Percentiles rank a stretch among this genome's conserved stretches.
These are phyloP conservation scores for Cephus pulcher DNA, from an alignment of 2,888 invertebrate species.

Conservation along the genomic window DNA sequence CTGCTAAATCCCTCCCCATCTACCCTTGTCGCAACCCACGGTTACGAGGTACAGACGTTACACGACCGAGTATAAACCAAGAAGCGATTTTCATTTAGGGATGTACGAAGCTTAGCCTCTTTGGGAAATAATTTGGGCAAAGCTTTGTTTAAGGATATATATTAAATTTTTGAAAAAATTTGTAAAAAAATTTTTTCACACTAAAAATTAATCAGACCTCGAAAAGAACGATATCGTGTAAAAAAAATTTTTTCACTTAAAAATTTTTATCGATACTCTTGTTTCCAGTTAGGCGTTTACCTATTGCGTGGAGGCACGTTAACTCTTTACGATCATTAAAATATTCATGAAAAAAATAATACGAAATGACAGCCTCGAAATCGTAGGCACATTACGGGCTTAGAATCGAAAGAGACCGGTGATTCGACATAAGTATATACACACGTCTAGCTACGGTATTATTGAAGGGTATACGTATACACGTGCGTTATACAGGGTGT, in stretches of 20 bases:
- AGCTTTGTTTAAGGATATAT: not conserved
- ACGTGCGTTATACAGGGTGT: not conserved
- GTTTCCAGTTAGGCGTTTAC: not conserved
- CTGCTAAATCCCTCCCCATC: slow-evolving; percentile 42
- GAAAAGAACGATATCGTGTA: not conserved
- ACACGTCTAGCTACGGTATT: slow-evolving; percentile 3
- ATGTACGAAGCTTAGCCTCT: not conserved
- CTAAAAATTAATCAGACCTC: too few relatives aligned
- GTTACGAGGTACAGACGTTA: not conserved
- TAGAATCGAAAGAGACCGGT: slow-evolving; percentile 27
- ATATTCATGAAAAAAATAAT: not conserved
- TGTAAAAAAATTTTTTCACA: rapidly evolving
- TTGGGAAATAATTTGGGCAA: not conserved
- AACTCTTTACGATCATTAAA: not conserved
- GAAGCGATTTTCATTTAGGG: slow-evolving; percentile 4
- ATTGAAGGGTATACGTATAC: not conserved
- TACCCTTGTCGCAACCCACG: slow-evolving; percentile 24
- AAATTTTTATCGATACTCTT: not conserved
- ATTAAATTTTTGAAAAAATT: too few relatives aligned
- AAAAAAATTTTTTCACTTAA: not conserved
- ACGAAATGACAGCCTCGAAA: slow-evolving; percentile 19
- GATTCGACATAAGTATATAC: slow-evolving; percentile 25
- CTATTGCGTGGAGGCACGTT: not conserved
- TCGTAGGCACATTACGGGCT: slow-evolving; percentile 32
- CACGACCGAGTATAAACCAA: slow-evolving; percentile 8